Conservation (phyloP, 2,888 invertebrate genomes). For the Nyleta sp. region DNA sequence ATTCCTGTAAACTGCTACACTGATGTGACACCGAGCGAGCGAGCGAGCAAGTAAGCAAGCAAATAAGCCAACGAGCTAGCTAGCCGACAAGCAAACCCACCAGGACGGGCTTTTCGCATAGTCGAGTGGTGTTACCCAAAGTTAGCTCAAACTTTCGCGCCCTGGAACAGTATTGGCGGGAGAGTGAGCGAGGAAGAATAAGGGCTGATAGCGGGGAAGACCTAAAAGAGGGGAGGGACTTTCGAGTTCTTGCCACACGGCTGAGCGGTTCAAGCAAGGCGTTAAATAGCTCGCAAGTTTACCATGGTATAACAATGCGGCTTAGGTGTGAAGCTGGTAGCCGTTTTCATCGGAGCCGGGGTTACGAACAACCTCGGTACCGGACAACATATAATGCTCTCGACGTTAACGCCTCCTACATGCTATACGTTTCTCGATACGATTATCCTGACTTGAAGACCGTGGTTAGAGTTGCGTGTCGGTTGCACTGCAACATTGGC, state of each 20-base stretch:
- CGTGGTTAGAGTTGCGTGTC: conserved; percentile 58
- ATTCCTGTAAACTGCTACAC: conserved; percentile 79
- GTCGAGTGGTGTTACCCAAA: conserved; percentile 51
- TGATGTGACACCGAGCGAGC: conserved; percentile 78
- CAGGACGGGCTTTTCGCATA: conserved; percentile 53
- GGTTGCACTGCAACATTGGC: conserved; percentile 26
- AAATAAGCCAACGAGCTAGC: conserved; percentile 30
- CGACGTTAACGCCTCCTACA: conserved; percentile 55
- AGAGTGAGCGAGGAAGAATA: conserved; percentile 40
- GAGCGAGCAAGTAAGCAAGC: conserved; percentile 63
- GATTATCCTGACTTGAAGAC: conserved; percentile 59
- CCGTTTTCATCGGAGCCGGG: conserved; percentile 36
- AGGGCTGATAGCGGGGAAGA: conserved; percentile 36
- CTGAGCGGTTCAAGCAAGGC: conserved; percentile 76
- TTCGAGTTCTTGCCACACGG: conserved; percentile 73
- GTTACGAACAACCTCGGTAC: conserved; percentile 36
- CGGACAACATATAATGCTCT: conserved; percentile 50
- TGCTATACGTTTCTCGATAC: conserved; percentile 59
- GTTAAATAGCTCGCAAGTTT: conserved; percentile 81
- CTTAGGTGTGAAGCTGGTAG: conserved; percentile 75
- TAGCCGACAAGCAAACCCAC: conserved; percentile 19
- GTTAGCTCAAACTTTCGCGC: conserved; percentile 72
- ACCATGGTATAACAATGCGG: conserved; percentile 78
- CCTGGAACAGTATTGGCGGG: conserved; percentile 53
- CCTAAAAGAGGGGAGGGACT: conserved; percentile 50